These are phyloP conservation scores for Drosophila mulleri DNA, from an alignment of 2,888 invertebrate species.

Conservation along the genomic window DNA sequence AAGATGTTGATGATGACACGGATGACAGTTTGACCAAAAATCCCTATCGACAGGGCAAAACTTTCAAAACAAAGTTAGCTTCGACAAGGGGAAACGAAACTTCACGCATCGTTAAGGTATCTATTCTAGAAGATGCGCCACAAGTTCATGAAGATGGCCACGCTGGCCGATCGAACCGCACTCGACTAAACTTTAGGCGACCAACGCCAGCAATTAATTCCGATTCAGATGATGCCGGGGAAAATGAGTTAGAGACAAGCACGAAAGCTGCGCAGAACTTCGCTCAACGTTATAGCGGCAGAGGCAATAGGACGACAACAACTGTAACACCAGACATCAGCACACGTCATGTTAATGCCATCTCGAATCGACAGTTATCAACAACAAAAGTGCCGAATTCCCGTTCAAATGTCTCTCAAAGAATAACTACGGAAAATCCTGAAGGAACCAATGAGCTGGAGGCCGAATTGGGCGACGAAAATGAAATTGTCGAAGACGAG, in stretches of 20 bases:
- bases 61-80: slow-evolving; percentile 47
- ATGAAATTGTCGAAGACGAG: not conserved
- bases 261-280: slow-evolving; percentile 13
- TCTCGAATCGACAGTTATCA: slow-evolving; percentile 39
- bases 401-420: not conserved
- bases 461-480: not conserved
- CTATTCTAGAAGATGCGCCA: slow-evolving; percentile 35
- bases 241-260: slow-evolving; percentile 13
- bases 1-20: slow-evolving; percentile 11
- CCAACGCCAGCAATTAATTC: slow-evolving; percentile 18
- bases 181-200: slow-evolving; percentile 46
- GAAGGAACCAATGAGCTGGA: not conserved
- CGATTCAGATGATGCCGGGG: not conserved
- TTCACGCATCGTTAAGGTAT: slow-evolving; percentile 47
- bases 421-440: not conserved
- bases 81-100: slow-evolving; percentile 30
- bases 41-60: slow-evolving; percentile 58
- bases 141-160: slow-evolving; percentile 39
- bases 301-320: slow-evolving; percentile 26
- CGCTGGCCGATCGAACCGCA: slow-evolving; percentile 42
- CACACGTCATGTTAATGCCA: slow-evolving; percentile 40
- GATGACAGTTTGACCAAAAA: slow-evolving; percentile 13
- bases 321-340: slow-evolving; percentile 15
- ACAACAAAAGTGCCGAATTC: not conserved
- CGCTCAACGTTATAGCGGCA: slow-evolving; percentile 39